phyloP scores from a whole-genome alignment of 30 jellyfish, hydroid and myxozoan genomes.

The Phacellophora camtschatica region DNA sequence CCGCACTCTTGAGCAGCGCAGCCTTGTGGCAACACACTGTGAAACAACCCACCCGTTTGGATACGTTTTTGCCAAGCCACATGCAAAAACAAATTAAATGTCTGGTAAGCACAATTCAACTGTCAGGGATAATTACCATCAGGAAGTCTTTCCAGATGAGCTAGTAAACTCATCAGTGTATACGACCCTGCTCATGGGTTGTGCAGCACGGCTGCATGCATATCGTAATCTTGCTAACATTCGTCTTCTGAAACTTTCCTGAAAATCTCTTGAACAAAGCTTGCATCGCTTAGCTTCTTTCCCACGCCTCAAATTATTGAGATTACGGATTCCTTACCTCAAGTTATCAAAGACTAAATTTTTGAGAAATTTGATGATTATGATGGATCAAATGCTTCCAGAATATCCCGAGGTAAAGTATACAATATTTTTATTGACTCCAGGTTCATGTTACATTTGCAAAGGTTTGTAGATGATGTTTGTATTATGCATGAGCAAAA shows the following conservation, averaged over 20 bases:
- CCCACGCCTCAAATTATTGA: too few relatives aligned
- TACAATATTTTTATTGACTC: too few relatives aligned
- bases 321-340: neutral
- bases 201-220: neutral
- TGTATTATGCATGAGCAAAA: too few relatives aligned
- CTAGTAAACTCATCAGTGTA: neutral
- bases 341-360: neutral
- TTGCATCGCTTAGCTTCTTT: neutral
- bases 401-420: conserved; percentile 88
- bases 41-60: conserved; percentile 25
- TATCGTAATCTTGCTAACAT: neutral
- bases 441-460: too few relatives aligned
- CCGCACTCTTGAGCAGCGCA: conserved; percentile 24
- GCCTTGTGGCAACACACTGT: neutral
- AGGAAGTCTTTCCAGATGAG: neutral
- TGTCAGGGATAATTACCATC: neutral
- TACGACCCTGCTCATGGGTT: neutral
- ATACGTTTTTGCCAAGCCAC: conserved; percentile 50
- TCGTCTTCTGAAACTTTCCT: neutral
- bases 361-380: neutral
- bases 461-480: too few relatives aligned
- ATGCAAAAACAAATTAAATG: conserved; percentile 42
- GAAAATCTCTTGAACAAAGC: neutral
- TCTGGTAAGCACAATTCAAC: conserved; percentile 19
- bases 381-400: conserved; percentile 95